phyloP scores from a whole-genome alignment of 2,113 vertebrate species.

The Elephas maximus region DNA sequence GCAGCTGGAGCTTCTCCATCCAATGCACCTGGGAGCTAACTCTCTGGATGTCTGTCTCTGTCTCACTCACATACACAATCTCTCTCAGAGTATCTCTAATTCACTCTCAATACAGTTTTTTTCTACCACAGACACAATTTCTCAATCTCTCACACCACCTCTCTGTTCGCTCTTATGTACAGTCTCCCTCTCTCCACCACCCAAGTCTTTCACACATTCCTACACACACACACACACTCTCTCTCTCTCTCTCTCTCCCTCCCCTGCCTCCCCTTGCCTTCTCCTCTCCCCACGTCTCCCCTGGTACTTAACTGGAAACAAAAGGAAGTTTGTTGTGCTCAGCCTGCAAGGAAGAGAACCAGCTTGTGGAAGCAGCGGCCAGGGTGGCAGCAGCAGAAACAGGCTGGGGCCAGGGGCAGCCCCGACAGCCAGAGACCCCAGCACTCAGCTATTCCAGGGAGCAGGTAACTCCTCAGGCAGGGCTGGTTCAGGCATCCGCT shows the following conservation, averaged over 20 bases:
- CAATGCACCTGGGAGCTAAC: neutral
- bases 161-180: neutral
- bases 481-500: neutral
- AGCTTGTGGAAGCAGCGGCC: neutral
- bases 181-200: neutral
- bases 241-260: neutral
- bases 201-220: conserved; percentile 68
- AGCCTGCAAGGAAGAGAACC: neutral
- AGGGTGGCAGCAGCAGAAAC: conserved; percentile 31
- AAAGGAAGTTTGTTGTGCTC: conserved; percentile 62
- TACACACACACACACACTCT: neutral
- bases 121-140: neutral
- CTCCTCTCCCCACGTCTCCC: neutral
- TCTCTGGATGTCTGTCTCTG: neutral
- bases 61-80: neutral
- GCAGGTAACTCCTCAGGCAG: conserved; percentile 70
- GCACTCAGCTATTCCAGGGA: conserved; percentile 63
- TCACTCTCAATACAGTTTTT: neutral
- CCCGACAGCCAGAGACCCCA: conserved; percentile 37
- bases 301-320: neutral
- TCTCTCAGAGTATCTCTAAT: neutral
- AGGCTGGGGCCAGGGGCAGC: conserved; percentile 81
- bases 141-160: neutral
- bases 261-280: neutral
- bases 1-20: neutral